Base-by-base conservation (phyloP, 2,888 invertebrate species). In the Blastobasis adustella region DNA sequence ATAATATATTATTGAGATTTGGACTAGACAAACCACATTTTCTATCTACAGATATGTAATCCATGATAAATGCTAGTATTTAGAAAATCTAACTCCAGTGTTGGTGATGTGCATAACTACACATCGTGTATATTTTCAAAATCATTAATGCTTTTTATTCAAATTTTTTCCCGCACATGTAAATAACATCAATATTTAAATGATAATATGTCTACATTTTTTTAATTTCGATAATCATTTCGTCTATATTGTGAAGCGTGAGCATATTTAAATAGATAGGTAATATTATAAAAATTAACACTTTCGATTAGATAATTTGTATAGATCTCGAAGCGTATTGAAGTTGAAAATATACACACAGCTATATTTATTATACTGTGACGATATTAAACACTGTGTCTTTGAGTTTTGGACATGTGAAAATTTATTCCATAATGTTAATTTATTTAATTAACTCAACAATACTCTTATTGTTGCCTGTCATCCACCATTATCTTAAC, bases 41-140 rank as follows among this genome's bases (percentile, higher is more conserved):
- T 85, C 88, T 87, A 88, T 82, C 88, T 88, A 88, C 83, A 88
- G 88, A 88, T 88, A 88, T 88, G 88, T 88, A 79, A 87, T 84
- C 85, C 82, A 88, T 87, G 88, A 88, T 88, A 88, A 84, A 85
- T 80, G 78, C 83, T 86, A 86, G 83, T 79, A 76, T 71, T 71
- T 82, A 83, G 76, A 86, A 84, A 84, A 82, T 80, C 82, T 85
- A 82, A 79, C 69, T 79, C 77, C 75, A 77, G 79, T 82, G 82
- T 78, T 67, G 65, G 78, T 82, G 74, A 79, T 76, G 83, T 85
- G 82, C 79, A 66, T 73, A 58, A 52, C 71, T 80, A 79, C 72
- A 76, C 73, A 73, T 66, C 63, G 71, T 72, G 73, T 76, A 70
- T 73, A 74, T 79, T 82, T 82, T 76, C 82, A 86, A 79, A 64